Percentiles rank a stretch among this genome's conserved stretches.
Evolutionary conservation across 2,888 invertebrate genomes (phyloP).

Genomic region (Prostheceraeus crozeri): DNA sequence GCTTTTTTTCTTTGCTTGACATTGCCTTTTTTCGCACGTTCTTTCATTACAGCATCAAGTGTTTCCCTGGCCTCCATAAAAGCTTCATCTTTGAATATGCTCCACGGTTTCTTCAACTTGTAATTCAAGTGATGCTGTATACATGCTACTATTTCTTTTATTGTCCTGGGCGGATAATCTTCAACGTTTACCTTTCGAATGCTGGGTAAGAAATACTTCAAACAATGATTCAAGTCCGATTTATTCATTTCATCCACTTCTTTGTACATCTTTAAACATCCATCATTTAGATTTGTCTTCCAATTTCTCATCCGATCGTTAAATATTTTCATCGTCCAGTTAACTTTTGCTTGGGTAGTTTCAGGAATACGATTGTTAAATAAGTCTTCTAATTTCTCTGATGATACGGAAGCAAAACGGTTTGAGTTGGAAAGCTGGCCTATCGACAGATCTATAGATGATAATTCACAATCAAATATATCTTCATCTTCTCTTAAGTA

Average conservation of each 20-base stretch:
- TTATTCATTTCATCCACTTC: conserved; percentile 8
- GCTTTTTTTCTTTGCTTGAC: not conserved
- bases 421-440: too few species aligned
- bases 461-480: too few species aligned
- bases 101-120: conserved; percentile 9
- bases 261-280: conserved; percentile 5
- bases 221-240: conserved; percentile 10
- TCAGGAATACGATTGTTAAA: conserved; percentile 6
- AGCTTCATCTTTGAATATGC: conserved; percentile 5
- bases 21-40: not conserved
- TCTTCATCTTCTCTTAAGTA: too few species aligned
- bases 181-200: conserved; percentile 1
- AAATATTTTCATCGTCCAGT: conserved; percentile 23
- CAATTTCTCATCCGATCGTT: not conserved
- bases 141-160: conserved; percentile 14
- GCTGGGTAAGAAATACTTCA: conserved; percentile 4
- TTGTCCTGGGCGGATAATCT: conserved; percentile 1
- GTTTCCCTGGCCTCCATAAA: conserved; percentile 6
- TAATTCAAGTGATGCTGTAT: conserved; percentile 12
- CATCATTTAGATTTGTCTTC: conserved; percentile 11
- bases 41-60: conserved; percentile 5
- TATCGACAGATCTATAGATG: too few species aligned
- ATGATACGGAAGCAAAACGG: conserved; percentile 27
- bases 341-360: conserved; percentile 19
- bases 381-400: conserved; percentile 2